Evolutionary conservation across 1,140 invertebrate species (phyloP).

Genomic region (Carcinoscorpius rotundicauda): DNA sequence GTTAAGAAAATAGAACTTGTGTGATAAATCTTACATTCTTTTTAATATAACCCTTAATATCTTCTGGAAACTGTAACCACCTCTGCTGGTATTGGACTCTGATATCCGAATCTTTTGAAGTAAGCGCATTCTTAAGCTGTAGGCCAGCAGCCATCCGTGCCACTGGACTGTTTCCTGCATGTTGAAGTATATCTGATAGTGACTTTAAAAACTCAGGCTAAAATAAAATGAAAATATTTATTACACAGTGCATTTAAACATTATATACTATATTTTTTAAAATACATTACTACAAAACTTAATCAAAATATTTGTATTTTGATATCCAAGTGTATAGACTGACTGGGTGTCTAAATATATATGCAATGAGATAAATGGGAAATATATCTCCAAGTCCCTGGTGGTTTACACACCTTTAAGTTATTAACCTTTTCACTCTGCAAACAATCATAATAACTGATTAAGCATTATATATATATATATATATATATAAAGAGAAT

Average conservation of each 20-base stretch:
- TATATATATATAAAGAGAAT: too few relatives aligned
- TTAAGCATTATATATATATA: too few relatives aligned
- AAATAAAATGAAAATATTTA: not conserved
- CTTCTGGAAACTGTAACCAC: slow-evolving; percentile 79
- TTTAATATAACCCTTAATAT: slow-evolving; percentile 78
- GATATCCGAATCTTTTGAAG: slow-evolving; percentile 80
- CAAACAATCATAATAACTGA: too few relatives aligned
- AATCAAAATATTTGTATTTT: not conserved
- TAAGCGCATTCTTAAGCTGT: slow-evolving; percentile 96
- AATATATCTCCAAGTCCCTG: too few relatives aligned
- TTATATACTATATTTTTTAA: too few relatives aligned
- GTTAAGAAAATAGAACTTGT: not conserved
- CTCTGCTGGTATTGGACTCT: slow-evolving; percentile 74
- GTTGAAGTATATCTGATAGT: slow-evolving; percentile 80
- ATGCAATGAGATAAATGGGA: not conserved
- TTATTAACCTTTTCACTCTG: too few relatives aligned
- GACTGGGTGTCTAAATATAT: not conserved
- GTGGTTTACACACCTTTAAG: too few relatives aligned
- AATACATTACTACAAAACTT: too few relatives aligned
- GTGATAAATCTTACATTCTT: slow-evolving; percentile 65
- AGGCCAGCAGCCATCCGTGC: slow-evolving; percentile 95
- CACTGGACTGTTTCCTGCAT: slow-evolving; percentile 76
- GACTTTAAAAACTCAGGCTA: slow-evolving; percentile 71
- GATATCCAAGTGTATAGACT: not conserved
- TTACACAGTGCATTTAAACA: too few relatives aligned